phyloP scores from a whole-genome alignment of 2,888 invertebrate genomes.

The Trilocha varians region DNA sequence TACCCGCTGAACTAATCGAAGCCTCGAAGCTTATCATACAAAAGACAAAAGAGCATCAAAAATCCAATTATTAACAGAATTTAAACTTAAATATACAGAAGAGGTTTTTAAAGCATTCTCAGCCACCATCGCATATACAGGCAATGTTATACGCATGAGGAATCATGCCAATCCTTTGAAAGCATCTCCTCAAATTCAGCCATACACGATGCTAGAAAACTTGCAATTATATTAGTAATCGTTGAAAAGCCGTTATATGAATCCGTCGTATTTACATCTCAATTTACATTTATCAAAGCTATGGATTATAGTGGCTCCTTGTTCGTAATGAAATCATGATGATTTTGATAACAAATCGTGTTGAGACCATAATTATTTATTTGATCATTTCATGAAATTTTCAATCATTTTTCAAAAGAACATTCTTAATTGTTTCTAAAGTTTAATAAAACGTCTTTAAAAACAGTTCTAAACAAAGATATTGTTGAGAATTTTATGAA shows the following conservation, averaged over 20 bases:
- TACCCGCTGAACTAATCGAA: no score
- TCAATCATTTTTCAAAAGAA: no score
- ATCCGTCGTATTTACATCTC: not conserved
- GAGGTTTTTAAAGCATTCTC: not conserved
- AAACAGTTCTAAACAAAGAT: no score
- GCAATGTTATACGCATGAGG: not conserved
- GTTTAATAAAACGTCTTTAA: no score
- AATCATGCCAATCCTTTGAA: not conserved
- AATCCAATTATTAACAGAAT: not conserved
- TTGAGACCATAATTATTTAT: no score
- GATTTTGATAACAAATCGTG: no score
- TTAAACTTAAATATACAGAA: not conserved
- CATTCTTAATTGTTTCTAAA: no score
- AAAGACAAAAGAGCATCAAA: not conserved
- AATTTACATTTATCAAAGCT: no score
- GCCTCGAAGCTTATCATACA: not conserved
- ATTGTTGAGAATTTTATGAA: no score
- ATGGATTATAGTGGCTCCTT: no score
- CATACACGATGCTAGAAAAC: not conserved
- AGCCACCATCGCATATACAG: not conserved
- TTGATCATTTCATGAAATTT: no score
- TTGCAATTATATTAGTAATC: not conserved
- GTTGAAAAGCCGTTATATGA: not conserved
- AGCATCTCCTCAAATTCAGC: not conserved
- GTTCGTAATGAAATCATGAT: no score